phyloP scores from a whole-genome alignment of 2,888 invertebrate genomes.

The Trissolcus brochymenae region DNA sequence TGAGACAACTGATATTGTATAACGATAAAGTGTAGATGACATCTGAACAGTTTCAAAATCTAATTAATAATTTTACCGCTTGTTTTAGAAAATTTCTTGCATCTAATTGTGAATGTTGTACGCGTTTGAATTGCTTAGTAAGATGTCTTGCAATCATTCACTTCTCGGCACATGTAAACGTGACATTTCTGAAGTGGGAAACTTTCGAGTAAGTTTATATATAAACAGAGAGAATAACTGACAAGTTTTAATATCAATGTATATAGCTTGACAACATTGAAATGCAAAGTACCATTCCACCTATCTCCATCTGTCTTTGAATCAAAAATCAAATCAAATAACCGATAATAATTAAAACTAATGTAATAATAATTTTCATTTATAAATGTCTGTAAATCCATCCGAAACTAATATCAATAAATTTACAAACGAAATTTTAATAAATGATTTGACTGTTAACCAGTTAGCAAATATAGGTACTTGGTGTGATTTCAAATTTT shows the following conservation, averaged over 20 bases:
- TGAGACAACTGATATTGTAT: no score
- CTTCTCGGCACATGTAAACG: conserved; percentile 45
- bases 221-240: conserved; percentile 39
- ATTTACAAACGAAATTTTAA: no score
- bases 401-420: no score
- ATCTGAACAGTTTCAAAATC: neutral
- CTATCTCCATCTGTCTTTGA: neutral
- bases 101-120: conserved; percentile 34
- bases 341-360: no score
- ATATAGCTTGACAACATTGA: conserved; percentile 26
- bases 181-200: conserved; percentile 35
- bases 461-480: no score
- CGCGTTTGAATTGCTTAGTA: conserved; percentile 29
- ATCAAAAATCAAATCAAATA: no score
- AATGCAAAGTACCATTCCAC: conserved; percentile 20
- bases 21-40: neutral
- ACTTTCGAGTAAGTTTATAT: conserved; percentile 45
- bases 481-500: no score
- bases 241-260: conserved; percentile 30
- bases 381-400: no score
- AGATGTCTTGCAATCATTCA: conserved; percentile 34
- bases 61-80: neutral
- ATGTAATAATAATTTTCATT: no score
- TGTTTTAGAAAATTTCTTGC: conserved; percentile 13
- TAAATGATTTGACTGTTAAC: no score